Evolutionary conservation across 2,888 invertebrate species (phyloP).

Genomic region (Omphaloscelis lunosa): DNA sequence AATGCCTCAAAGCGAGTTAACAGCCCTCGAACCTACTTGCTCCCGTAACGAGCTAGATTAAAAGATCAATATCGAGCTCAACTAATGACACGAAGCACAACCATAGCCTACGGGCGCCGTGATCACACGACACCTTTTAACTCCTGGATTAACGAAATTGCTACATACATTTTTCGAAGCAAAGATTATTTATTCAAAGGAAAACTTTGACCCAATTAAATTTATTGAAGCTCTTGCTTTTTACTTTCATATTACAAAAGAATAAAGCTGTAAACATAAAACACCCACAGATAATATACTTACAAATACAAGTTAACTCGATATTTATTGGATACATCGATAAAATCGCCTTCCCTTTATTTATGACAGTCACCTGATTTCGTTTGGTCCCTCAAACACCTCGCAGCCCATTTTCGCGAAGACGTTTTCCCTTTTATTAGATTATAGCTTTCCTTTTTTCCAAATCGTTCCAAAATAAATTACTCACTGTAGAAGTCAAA

Average conservation of each 20-base stretch:
- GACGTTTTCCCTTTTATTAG: constrained; percentile 57
- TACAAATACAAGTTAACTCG: constrained; percentile 54
- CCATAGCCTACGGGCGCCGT: constrained; percentile 12
- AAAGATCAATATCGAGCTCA: constrained; percentile 53
- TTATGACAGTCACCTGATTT: constrained; percentile 63
- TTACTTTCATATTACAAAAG: constrained; percentile 27
- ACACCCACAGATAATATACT: constrained; percentile 40
- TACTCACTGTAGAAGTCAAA: constrained; percentile 57
- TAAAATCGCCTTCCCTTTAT: constrained; percentile 60
- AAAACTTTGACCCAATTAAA: constrained; percentile 17
- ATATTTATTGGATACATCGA: constrained; percentile 67
- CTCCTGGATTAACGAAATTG: constrained; percentile 11
- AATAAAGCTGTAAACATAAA: constrained; percentile 48
- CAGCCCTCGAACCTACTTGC: constrained; percentile 22
- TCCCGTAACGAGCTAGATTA: constrained; percentile 52
- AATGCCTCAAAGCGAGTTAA: constrained; percentile 31
- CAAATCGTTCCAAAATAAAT: constrained; percentile 61
- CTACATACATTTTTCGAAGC: constrained; percentile 15
- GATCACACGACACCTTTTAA: constrained; percentile 9
- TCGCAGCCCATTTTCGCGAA: constrained; percentile 52
- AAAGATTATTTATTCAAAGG: constrained; percentile 27
- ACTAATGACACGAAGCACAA: constrained; percentile 43
- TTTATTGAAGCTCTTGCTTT: constrained; percentile 17
- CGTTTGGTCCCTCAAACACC: constrained; percentile 55
- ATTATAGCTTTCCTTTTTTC: constrained; percentile 55